Percentiles rank a stretch among this genome's conserved stretches.
These are phyloP conservation scores for Stichodactyla helianthus DNA, from an alignment of 64 coral and sea anemone genomes.

Conservation along the genomic window DNA sequence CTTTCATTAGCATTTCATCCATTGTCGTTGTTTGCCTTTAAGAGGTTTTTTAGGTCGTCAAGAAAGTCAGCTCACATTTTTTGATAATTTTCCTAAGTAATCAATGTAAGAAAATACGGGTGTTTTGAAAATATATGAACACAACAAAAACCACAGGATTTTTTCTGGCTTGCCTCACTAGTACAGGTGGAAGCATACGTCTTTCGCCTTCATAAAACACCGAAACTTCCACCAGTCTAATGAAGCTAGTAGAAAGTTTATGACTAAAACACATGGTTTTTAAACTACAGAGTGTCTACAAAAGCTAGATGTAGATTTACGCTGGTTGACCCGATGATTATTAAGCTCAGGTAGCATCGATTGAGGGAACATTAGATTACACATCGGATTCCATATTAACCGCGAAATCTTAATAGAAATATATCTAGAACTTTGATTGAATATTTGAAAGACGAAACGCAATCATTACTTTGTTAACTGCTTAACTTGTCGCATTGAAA, in stretches of 20 bases:
- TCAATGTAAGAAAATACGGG: background rate
- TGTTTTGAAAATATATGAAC: constrained; percentile 18
- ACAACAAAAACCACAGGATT: background rate
- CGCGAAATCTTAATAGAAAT: background rate
- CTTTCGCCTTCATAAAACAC: background rate
- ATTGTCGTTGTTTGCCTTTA: background rate
- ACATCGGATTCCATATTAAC: constrained; percentile 2
- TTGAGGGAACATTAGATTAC: constrained; percentile 21
- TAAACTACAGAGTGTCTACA: background rate
- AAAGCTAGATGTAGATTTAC: background rate
- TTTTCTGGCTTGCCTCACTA: background rate
- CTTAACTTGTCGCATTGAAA: background rate
- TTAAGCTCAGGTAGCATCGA: background rate
- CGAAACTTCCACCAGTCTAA: background rate
- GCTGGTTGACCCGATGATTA: background rate
- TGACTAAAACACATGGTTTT: background rate
- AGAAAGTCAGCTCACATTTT: background rate
- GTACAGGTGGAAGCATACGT: constrained; percentile 6
- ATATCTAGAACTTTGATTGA: background rate
- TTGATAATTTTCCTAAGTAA: constrained; percentile 4
- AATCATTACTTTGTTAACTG: constrained; percentile 10
- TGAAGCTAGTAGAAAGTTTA: background rate
- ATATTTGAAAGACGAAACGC: constrained; percentile 6
- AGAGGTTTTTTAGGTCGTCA: background rate
- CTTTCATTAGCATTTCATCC: background rate